A percentile compares a stretch with the other conserved stretches of the same genome.
Evolutionary conservation across 2,888 invertebrate genomes (phyloP).

Genomic region (Zele albiditarsus): DNA sequence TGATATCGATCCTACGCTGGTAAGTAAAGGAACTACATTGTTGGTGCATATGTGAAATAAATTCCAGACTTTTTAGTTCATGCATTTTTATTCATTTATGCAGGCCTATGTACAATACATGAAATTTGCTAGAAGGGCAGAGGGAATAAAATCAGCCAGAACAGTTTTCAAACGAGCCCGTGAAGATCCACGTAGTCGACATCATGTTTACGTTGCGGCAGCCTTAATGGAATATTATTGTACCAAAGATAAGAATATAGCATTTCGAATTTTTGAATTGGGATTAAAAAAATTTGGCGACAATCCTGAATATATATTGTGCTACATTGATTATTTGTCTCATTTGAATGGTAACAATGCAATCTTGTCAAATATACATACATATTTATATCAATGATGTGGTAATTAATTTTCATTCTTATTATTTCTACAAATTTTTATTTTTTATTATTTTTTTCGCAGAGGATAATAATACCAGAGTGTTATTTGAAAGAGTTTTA

Average conservation of each 20-base stretch:
- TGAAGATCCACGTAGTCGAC: conserved; percentile 86
- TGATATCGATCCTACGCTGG: conserved; percentile 96
- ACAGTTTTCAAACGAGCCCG: conserved; percentile 95
- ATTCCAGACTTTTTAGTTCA: conserved; percentile 23
- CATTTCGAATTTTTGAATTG: conserved; percentile 96
- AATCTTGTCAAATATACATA: background rate
- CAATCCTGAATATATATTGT: conserved; percentile 94
- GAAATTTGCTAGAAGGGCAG: conserved; percentile 97
- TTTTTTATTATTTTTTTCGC: conserved; percentile 46
- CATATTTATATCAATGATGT: background rate
- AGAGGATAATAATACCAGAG: conserved; percentile 99
- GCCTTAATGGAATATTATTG: conserved; percentile 99
- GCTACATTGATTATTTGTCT: conserved; percentile 97
- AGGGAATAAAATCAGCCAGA: conserved; percentile 97
- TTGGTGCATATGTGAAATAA: background rate
- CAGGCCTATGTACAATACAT: conserved; percentile 98
- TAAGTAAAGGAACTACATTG: conserved; percentile 70
- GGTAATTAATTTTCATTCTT: background rate
- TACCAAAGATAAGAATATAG: conserved; percentile 97
- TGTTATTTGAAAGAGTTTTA: conserved; percentile 97
- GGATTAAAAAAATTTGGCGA: conserved; percentile 97
- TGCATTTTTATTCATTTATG: conserved; percentile 43
- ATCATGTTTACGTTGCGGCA: conserved; percentile 97
- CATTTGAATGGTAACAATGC: conserved; percentile 89
- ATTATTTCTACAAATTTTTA: background rate